Evolutionary conservation across 2,797 vertebrate species (phyloP), one percentile per base, ranked within the genome.

Genomic region (Spinus pinus): DNA sequence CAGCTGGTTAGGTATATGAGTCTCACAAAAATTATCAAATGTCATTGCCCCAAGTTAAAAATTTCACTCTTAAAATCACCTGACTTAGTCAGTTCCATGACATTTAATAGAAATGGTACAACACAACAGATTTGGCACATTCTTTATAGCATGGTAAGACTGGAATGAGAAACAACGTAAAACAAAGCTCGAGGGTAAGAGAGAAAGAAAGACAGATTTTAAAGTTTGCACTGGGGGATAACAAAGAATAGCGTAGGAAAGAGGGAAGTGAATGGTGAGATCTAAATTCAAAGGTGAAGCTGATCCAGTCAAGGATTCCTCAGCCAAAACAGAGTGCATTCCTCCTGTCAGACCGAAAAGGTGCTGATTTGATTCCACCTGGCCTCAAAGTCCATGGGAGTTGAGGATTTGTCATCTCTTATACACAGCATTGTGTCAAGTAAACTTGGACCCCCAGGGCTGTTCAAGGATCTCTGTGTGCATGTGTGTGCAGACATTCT

Each of bases 161-260:
- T 58, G 24, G 56, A 77, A 75, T 95, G 91, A 97, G 95, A 95
- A 97, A 94, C 11, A 21, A 97, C 64, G 74, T 80, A 58, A 65
- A 81, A 91, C n/a, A 91, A 93, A 37, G 65, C 88, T 70, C 66
- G 31, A 71, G 87, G 88, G 92, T 72, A 62, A 80, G 66, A 78
- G 74, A 57, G 46, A 85, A 84, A 94, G 82, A 84, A 96, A 93
- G 93, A 96, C 69, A 65, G 90, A 95, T 86, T 74, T 66, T 73
- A 42, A 56, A 88, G 65, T 74, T 96, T 93, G 79, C 92, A 47
- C 46, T 74, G 88, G 33, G 88, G n/a, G 60, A 96, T 96, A 77
- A 81, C 90, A 89, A 96, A 87, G 67, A 46, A 90, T 93, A 10
- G 31, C 27, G 3, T 37, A 81, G 79, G 53, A 77, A 69, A 88